phyloP scores from a whole-genome alignment of 2,888 invertebrate species.

The Erpobdella octoculata region DNA sequence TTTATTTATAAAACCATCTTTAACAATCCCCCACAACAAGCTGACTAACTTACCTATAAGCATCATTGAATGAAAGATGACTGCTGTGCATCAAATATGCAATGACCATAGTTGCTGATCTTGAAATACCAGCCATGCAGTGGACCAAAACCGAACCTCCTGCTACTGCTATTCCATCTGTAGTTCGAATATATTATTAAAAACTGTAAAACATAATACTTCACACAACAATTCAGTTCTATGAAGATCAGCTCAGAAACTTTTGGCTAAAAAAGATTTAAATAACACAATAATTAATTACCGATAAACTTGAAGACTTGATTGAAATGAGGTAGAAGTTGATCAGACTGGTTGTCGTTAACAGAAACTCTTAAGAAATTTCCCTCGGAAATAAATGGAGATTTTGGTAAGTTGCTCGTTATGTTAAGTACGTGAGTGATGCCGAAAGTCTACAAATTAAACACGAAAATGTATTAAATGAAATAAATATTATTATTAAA shows the following conservation, averaged over 20 bases:
- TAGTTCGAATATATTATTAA: not conserved
- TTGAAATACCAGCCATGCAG: conserved; percentile 59
- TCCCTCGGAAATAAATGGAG: conserved; percentile 55
- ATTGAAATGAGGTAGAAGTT: conserved; percentile 57
- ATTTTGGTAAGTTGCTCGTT: conserved; percentile 57
- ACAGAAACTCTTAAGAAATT: conserved; percentile 60
- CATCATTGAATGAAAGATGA: conserved; percentile 57
- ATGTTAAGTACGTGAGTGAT: conserved; percentile 58
- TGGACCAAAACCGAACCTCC: conserved; percentile 58
- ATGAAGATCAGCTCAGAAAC: not conserved
- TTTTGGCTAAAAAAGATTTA: not conserved
- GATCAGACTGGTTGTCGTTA: conserved; percentile 59
- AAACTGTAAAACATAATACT: no score
- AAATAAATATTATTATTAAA: no score
- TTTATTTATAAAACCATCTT: not conserved
- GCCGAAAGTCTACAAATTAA: conserved; percentile 44
- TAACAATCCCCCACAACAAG: not conserved
- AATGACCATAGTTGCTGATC: conserved; percentile 59
- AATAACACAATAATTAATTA: conserved; percentile 39
- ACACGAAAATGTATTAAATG: not conserved
- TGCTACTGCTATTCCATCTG: conserved; percentile 54
- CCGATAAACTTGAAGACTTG: conserved; percentile 59
- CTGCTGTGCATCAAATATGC: conserved; percentile 59
- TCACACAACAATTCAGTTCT: not conserved
- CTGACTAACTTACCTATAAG: conserved; percentile 54